Evolutionary conservation across 2,113 vertebrate species (phyloP), one percentile per base, ranked within the genome.

Genomic region (Corythornis madagascariensis): DNA sequence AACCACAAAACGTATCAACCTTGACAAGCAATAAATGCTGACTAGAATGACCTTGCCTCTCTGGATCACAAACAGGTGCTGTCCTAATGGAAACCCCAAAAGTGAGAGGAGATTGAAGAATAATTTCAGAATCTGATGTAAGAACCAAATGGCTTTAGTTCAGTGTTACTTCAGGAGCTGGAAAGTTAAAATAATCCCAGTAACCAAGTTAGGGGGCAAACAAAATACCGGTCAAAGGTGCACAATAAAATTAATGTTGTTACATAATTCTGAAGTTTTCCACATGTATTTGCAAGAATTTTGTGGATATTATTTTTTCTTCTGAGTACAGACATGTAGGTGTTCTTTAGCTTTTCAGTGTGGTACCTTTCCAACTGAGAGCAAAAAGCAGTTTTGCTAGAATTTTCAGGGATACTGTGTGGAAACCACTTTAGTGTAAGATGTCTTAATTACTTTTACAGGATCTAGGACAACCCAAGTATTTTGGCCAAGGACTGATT

Each of bases 81-180:
- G 26, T 73, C 42, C 79, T 83, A 94, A 90, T 87, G 78, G 82
- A 94, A 93, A 93, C 75, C 76, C 87, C 66, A 87, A 73, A 91
- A 76, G 26, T 31, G 35, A 89, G 16, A 13, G 29, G 25, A 89
- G 55, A 64, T 28, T n/a, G 71, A 96, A 87, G 89, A 94, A 56
- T 89, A 29, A 35, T 89, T 95, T 92, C 22, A 14, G 56, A 85
- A 64, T 61, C 52, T 92, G 78, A 96, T 93, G 21, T 64, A 71
- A 88, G 94, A 92, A 96, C 48, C 92, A 95, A 94, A 93, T 89
- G 87, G 82, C 45, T 83, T 43, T 29, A 91, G 82, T 74, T 92
- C 73, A 79, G 35, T 48, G 64, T 79, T 85, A 50, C 74, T 94
- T 82, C 47, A 90, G 47, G 67, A 92, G 42, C 0, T 94, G 72